Percentiles rank a stretch among this genome's conserved stretches.
Evolutionary conservation across 1,140 invertebrate species (phyloP).

Genomic region (Lethrus apterus): DNA sequence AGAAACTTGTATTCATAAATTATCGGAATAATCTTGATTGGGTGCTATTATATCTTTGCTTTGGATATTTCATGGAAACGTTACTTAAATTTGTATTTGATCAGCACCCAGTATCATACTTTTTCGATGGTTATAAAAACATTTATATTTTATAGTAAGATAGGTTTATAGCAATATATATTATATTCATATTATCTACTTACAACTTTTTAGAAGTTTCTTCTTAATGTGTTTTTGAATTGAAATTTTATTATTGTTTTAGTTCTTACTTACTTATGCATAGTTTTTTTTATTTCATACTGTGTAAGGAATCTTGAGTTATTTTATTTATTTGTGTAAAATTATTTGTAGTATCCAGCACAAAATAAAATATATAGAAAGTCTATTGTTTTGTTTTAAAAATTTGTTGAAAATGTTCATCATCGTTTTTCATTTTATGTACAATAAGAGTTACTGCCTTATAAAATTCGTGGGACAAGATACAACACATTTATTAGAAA

Average conservation of each 20-base stretch:
- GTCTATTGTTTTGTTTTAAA: not conserved
- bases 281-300: no score
- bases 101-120: slow-evolving; percentile 12
- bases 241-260: slow-evolving; percentile 34
- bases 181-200: slow-evolving; percentile 15
- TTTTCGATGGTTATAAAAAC: slow-evolving; percentile 21
- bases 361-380: slow-evolving; percentile 29
- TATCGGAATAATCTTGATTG: slow-evolving; percentile 27
- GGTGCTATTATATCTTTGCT: slow-evolving; percentile 28
- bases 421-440: no score
- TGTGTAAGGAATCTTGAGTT: no score
- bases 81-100: slow-evolving; percentile 4
- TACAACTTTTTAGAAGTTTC: slow-evolving; percentile 20
- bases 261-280: slow-evolving; percentile 32
- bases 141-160: slow-evolving; percentile 7
- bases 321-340: slow-evolving; percentile 33
- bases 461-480: no score
- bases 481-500: no score
- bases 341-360: slow-evolving; percentile 32
- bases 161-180: slow-evolving; percentile 7
- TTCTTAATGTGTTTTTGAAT: slow-evolving; percentile 20
- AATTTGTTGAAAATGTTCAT: no score
- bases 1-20: slow-evolving; percentile 18
- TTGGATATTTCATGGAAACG: slow-evolving; percentile 3
- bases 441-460: no score